A percentile compares a stretch with the other conserved stretches of the same genome.
phyloP scores from a whole-genome alignment of 2,113 vertebrate species.

The Gymnarchus niloticus region DNA sequence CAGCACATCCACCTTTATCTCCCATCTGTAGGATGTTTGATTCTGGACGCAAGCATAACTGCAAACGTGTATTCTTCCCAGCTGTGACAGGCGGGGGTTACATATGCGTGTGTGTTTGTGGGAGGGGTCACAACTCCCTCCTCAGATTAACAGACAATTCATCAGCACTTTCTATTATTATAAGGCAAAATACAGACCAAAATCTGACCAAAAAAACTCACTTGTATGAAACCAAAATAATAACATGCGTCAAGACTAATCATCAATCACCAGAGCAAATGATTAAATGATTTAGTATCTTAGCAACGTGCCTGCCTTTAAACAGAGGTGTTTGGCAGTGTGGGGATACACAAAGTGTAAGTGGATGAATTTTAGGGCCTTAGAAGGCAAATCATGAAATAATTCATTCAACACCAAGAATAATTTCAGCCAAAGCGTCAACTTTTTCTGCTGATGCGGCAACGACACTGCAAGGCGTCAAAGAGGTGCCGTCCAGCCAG shows the following conservation, averaged over 20 bases:
- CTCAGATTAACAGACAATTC: neutral
- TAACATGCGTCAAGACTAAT: neutral
- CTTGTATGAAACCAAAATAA: neutral
- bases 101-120: neutral
- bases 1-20: neutral
- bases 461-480: neutral
- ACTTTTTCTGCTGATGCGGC: neutral
- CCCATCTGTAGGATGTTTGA: constrained; percentile 16
- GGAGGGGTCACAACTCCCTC: neutral
- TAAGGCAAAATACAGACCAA: neutral
- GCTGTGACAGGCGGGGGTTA: neutral
- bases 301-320: too few species aligned
- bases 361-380: neutral
- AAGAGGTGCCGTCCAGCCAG: neutral
- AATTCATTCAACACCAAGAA: neutral
- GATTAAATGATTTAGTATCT: neutral
- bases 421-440: neutral
- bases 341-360: neutral
- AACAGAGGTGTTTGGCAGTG: too few species aligned
- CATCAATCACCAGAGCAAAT: neutral
- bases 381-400: neutral
- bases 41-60: neutral
- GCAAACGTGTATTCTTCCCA: neutral
- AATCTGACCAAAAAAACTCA: neutral
- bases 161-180: neutral